A percentile compares a stretch with the other conserved stretches of the same genome.
Conservation (phyloP, 2,797 vertebrate species). For the Catamblyrhynchus diadema region DNA sequence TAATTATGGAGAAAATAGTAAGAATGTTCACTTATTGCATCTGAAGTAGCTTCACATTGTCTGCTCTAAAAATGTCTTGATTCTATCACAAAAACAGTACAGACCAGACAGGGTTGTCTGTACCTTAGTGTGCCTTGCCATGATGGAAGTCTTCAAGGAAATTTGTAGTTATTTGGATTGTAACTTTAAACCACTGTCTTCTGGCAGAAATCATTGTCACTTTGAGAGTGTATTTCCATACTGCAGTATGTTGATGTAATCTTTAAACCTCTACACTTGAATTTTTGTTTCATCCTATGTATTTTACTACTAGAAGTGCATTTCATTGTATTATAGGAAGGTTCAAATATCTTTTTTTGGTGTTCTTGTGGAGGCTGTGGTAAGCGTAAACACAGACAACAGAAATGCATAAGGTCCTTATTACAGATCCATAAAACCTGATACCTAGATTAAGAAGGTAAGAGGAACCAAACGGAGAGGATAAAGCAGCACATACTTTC, state of each 20-base stretch:
- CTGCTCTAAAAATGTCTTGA: not conserved
- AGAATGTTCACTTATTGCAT: not conserved
- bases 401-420: not conserved
- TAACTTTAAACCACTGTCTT: conserved; percentile 9
- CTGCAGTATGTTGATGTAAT: not conserved
- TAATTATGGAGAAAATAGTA: not conserved
- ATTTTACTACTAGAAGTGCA: not conserved
- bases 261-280: not conserved
- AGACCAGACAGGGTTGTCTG: not conserved
- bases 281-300: not conserved
- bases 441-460: not conserved
- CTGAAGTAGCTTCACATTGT: not conserved
- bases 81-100: not conserved
- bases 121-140: not conserved
- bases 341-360: not conserved
- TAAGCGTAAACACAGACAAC: not conserved
- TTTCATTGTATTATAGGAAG: not conserved
- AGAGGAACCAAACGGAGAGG: not conserved
- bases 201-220: not conserved
- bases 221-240: not conserved
- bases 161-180: not conserved
- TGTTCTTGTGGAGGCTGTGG: not conserved
- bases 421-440: not conserved
- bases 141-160: not conserved
- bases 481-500: not conserved